Conservation (phyloP, 1,140 invertebrate species). For the Trissolcus basalis region DNA sequence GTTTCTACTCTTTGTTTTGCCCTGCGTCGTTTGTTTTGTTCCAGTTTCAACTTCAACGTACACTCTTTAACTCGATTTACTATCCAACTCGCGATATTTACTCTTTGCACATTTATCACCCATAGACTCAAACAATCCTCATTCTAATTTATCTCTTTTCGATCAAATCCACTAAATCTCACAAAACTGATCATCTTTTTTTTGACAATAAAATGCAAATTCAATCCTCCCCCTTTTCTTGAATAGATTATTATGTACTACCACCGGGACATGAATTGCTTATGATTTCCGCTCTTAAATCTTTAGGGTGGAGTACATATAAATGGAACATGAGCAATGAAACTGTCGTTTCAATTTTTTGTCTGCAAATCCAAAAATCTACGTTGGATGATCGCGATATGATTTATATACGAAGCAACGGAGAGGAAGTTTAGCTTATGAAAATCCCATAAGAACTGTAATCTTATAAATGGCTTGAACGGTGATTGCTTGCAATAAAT, state of each 20-base stretch:
- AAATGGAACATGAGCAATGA: conserved; percentile 30
- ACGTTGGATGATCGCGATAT: conserved; percentile 15
- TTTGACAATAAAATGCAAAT: too few relatives aligned
- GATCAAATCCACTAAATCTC: too few relatives aligned
- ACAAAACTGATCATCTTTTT: too few relatives aligned
- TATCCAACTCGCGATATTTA: not conserved
- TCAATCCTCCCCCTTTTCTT: too few relatives aligned
- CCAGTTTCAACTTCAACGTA: not conserved
- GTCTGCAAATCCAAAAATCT: conserved; percentile 31
- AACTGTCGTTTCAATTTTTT: conserved; percentile 36
- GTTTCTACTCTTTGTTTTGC: not conserved
- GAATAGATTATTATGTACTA: conserved; percentile 11
- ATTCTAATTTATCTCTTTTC: too few relatives aligned
- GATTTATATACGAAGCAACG: conserved; percentile 27
- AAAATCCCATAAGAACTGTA: conserved; percentile 32
- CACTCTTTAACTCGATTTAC: not conserved
- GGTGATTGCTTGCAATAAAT: conserved; percentile 26
- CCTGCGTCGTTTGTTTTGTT: not conserved
- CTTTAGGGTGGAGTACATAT: conserved; percentile 33
- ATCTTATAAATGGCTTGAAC: conserved; percentile 23
- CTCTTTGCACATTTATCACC: too few relatives aligned
- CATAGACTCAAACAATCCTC: too few relatives aligned
- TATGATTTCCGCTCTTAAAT: conserved; percentile 11
- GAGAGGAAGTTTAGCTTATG: conserved; percentile 34
- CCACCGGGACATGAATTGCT: conserved; percentile 21